phyloP scores from a whole-genome alignment of 2,797 vertebrate genomes.

The Prionace glauca region DNA sequence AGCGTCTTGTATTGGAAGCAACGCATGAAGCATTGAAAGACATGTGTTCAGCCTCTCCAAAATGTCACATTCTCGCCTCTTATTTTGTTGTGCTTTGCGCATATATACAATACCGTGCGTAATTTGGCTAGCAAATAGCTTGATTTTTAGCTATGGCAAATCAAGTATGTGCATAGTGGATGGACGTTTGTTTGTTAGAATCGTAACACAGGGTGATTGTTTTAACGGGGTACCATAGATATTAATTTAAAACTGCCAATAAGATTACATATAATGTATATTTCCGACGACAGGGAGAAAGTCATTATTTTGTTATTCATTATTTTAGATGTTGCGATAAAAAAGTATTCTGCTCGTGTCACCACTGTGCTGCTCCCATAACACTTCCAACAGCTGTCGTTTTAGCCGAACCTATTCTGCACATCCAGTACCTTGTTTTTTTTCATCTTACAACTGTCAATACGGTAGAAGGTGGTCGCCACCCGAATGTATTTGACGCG shows the following conservation, averaged over 20 bases:
- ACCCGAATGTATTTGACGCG: background rate
- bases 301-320: too few species aligned
- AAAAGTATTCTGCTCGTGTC: background rate
- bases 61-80: background rate
- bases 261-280: background rate
- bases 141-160: background rate
- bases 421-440: background rate
- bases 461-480: constrained; percentile 10
- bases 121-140: too few species aligned
- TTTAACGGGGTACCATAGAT: background rate
- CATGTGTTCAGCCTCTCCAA: background rate
- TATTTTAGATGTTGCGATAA: background rate
- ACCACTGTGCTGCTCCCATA: background rate
- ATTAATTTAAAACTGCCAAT: background rate
- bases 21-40: constrained; percentile 1
- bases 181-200: background rate
- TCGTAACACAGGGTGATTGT: background rate
- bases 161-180: background rate
- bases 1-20: constrained; percentile 55
- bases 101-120: background rate
- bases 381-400: background rate
- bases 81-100: background rate
- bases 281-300: too few species aligned
- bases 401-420: background rate
- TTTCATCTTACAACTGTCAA: background rate